Evolutionary conservation across 2,797 vertebrate genomes (phyloP), one percentile per base, ranked within the genome.

Genomic region (Alcedo atthis): DNA sequence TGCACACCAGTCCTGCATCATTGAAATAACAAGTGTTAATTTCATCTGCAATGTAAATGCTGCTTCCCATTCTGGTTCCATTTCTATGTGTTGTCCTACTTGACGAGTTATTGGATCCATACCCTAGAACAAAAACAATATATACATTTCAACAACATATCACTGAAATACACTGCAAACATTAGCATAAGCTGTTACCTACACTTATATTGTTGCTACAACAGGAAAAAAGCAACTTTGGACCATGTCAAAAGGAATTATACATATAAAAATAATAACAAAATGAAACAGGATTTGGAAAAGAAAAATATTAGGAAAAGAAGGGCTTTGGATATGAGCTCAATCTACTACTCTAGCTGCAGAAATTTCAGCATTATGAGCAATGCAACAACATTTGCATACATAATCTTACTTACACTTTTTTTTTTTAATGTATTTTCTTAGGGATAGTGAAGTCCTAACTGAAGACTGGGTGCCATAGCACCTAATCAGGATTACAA

Each of bases 31-130:
- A 85, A 99, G 98, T 1, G 99, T 99, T 80, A 99, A 97, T 81
- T 99, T 99, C 99, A 99, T 99, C 94, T 99, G 99, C 74, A 99
- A 97, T 0, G 99, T 99, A 95, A 99, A 99, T 8, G 99, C 99
- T 22, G 99, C 99, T 97, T 99, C 99, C 99, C 99, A 99, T 73
- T 99, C 99, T 1, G 99, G 99, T 96, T 99, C 99, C 99, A 99
- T 99, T 97, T 99, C 99, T 37, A 99, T 99, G 96, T 99, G 99
- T 78, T 99, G 99, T 21, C 99, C 99, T 63, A 99, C 98, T 97
- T 99, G 99, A 59, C 99, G 98, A 62, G 99, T 98, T 94, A 99
- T 98, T 4, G 99, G 99, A 96, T 99, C 99, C 99, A 99, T 99
- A 40, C 99, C 99, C 99, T 99, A 79, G 40, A 90, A 78, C 15